Percentiles rank a stretch among this genome's conserved stretches.
These are phyloP conservation scores for Lophochroa leadbeateri DNA, from an alignment of 2,113 vertebrate species.

Conservation along the genomic window DNA sequence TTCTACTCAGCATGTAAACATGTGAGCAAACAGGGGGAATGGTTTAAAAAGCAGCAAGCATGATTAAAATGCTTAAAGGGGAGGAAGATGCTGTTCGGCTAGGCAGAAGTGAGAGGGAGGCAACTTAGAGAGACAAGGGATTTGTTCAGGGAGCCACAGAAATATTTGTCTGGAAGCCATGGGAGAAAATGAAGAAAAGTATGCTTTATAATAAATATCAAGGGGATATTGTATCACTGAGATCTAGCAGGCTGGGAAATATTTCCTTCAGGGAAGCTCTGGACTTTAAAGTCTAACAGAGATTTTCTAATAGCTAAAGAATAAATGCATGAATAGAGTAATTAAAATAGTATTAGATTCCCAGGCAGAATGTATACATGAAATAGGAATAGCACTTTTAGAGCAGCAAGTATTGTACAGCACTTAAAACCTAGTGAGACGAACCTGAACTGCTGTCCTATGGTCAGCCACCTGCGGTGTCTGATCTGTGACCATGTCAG, in stretches of 20 bases:
- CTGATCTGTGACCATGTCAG: background rate
- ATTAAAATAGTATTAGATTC: background rate
- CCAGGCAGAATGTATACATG: background rate
- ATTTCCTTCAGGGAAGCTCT: background rate
- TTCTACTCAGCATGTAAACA: background rate
- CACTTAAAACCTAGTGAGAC: background rate
- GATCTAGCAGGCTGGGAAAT: background rate
- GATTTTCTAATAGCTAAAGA: background rate
- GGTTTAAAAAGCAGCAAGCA: background rate
- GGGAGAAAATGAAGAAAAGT: slow-evolving; percentile 11
- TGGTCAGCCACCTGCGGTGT: background rate
- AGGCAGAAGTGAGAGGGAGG: background rate
- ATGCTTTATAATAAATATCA: background rate
- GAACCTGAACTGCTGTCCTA: background rate
- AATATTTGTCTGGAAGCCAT: slow-evolving; percentile 12
- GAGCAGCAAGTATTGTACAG: background rate
- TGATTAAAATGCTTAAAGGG: background rate
- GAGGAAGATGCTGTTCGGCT: background rate
- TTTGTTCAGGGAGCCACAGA: background rate
- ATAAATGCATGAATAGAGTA: background rate
- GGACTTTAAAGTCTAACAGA: background rate
- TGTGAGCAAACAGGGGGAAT: background rate
- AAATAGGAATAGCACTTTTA: background rate
- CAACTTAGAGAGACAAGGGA: background rate
- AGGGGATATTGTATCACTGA: background rate